These are phyloP conservation scores for Narcine bancroftii DNA, from an alignment of 2,113 vertebrate species.

Conservation along the genomic window DNA sequence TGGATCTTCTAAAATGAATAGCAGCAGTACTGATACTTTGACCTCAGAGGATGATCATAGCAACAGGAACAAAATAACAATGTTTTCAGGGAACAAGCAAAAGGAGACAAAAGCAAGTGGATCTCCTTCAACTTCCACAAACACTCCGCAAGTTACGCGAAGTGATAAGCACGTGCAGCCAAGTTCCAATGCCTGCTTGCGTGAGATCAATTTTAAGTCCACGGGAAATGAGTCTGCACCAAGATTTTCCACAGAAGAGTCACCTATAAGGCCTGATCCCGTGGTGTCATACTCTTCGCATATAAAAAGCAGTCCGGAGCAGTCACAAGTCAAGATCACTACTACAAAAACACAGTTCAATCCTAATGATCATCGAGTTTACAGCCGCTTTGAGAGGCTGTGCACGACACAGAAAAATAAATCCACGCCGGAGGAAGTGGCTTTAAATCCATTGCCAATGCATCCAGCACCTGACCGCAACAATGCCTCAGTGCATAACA, in stretches of 20 bases:
- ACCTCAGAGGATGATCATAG: constrained; percentile 66
- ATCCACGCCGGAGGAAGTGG: neutral
- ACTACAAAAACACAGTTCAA: constrained; percentile 49
- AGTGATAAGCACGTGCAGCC: constrained; percentile 36
- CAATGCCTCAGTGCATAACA: constrained; percentile 51
- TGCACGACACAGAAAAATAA: constrained; percentile 61
- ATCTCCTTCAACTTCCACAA: constrained; percentile 49
- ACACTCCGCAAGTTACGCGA: constrained; percentile 41
- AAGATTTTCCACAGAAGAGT: constrained; percentile 70
- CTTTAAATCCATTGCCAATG: neutral
- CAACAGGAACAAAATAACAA: constrained; percentile 47
- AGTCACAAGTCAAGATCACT: constrained; percentile 44
- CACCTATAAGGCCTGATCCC: constrained; percentile 46
- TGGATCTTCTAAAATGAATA: constrained; percentile 60
- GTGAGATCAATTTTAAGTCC: constrained; percentile 49
- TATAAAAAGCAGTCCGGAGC: constrained; percentile 22
- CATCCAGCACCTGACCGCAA: constrained; percentile 52
- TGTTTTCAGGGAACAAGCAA: neutral
- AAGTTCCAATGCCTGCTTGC: constrained; percentile 39
- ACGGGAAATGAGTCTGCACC: constrained; percentile 65
- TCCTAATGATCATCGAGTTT: constrained; percentile 57
- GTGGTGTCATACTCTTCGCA: neutral
- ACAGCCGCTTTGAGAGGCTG: constrained; percentile 79
- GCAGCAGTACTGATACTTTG: constrained; percentile 76
- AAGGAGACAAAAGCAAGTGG: constrained; percentile 47